Base-by-base conservation (phyloP, 2,113 vertebrate genomes). In the Speoplatyrhinus poulsoni region DNA sequence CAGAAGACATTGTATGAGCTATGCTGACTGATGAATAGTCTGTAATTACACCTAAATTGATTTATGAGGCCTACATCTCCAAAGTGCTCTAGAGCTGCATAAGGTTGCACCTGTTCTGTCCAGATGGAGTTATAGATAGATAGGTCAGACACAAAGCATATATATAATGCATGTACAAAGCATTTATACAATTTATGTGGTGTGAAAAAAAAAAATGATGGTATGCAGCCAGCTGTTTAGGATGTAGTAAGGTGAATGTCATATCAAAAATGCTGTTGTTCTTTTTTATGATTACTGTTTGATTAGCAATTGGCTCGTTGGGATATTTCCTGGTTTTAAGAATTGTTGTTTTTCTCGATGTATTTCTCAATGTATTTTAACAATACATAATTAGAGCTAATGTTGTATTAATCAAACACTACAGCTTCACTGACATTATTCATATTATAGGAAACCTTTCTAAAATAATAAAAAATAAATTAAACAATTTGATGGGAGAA, bases 31-130 rank as follows among this genome's bases (percentile, higher is more conserved):
- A 87, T 82, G 84, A 79, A 83, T 80, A 67, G 79, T 82, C 77
- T 86, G 85, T 88, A 88, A 88, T 89, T 88, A 86, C 85, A 88
- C 84, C 87, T 85, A 87, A 90, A 88, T 84, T 88, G 85, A 88
- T 88, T 89, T 85, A 88, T 82, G 82, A 59, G 70, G 81, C 36
- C 87, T 81, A 65, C 79, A 77, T 88, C 84, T 87, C 75, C 79
- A 83, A 81, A 83, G 48, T 15, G 60, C 87, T 66, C 69, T 26
- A 61, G 61, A 71, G 36, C 68, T 72, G 41, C 75, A 41, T 70
- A 77, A 82, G 76, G 72, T 82, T 87, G 84, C 89, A 90, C 85
- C 87, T 89, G 85, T 87, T 82, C 16, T 32, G 72, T 75, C 76
- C 76, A 72, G 32, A 82, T 80, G 67, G 71, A 70, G 84, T 77